Conservation (phyloP, 1,140 invertebrate species). For the Macrobrachium nipponense region DNA sequence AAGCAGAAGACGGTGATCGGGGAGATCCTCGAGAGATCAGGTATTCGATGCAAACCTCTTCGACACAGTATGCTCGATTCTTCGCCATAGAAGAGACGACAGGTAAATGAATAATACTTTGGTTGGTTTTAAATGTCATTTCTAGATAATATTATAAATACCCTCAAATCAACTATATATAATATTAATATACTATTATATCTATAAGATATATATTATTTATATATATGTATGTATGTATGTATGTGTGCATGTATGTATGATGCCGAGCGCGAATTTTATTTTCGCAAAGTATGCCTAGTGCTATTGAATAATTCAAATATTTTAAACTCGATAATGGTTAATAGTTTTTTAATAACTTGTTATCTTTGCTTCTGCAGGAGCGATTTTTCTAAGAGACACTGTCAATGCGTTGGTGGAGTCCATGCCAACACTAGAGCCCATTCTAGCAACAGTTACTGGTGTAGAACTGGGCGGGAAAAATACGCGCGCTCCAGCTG, state of each 20-base stretch:
- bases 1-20: slow-evolving; percentile 20
- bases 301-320: too few species aligned
- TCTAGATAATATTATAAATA: too few species aligned
- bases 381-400: slow-evolving; percentile 76
- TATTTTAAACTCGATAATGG: too few species aligned
- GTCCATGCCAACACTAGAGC: slow-evolving; percentile 82
- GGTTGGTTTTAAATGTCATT: neutral
- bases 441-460: slow-evolving; percentile 83
- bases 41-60: slow-evolving; percentile 22
- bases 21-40: slow-evolving; percentile 6
- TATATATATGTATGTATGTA: neutral
- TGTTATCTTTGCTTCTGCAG: slow-evolving; percentile 64
- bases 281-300: too few species aligned
- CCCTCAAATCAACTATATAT: neutral
- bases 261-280: too few species aligned
- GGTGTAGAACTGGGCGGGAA: slow-evolving; percentile 80
- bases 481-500: slow-evolving; percentile 70
- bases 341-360: too few species aligned
- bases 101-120: slow-evolving; percentile 8
- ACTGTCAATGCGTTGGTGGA: slow-evolving; percentile 75
- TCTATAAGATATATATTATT: neutral
- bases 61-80: slow-evolving; percentile 34
- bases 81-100: slow-evolving; percentile 23
- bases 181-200: neutral
- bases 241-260: neutral